phyloP scores from a whole-genome alignment of 2,113 vertebrate species.

The Ifrita kowaldi region DNA sequence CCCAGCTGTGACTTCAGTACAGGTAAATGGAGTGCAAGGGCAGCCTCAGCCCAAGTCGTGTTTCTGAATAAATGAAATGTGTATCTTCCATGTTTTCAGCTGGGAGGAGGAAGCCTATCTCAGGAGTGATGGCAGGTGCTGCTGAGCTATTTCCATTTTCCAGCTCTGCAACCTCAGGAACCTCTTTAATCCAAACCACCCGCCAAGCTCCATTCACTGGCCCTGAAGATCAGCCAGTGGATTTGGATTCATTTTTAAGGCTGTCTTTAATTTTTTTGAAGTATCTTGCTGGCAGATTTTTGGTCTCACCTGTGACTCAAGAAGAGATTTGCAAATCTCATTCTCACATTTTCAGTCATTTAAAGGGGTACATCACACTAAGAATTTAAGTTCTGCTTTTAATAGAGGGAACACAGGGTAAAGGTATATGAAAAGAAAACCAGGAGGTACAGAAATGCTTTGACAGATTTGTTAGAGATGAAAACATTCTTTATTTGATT shows the following conservation, averaged over 20 bases:
- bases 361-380: neutral
- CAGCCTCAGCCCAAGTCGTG: neutral
- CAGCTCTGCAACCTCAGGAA: conserved; percentile 65
- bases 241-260: conserved; percentile 68
- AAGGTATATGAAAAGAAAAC: conserved; percentile 5
- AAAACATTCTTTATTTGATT: conserved; percentile 28
- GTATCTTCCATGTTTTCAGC: neutral
- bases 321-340: conserved; percentile 24
- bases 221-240: conserved; percentile 41
- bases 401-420: neutral
- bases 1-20: neutral
- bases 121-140: conserved; percentile 72
- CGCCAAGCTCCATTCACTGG: conserved; percentile 43
- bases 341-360: neutral
- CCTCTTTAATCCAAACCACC: conserved; percentile 60
- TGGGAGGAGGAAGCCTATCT: conserved; percentile 37
- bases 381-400: neutral
- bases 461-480: neutral
- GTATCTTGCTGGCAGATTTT: neutral
- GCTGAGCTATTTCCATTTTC: conserved; percentile 76
- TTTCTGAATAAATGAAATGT: conserved; percentile 40
- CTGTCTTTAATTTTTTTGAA: conserved; percentile 50
- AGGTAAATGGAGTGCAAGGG: neutral
- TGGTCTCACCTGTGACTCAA: conserved; percentile 8
- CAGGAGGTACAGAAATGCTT: neutral